Evolutionary conservation across 2,888 invertebrate genomes (phyloP), one percentile per base, ranked within the genome.

Genomic region (Aromia moschata): DNA sequence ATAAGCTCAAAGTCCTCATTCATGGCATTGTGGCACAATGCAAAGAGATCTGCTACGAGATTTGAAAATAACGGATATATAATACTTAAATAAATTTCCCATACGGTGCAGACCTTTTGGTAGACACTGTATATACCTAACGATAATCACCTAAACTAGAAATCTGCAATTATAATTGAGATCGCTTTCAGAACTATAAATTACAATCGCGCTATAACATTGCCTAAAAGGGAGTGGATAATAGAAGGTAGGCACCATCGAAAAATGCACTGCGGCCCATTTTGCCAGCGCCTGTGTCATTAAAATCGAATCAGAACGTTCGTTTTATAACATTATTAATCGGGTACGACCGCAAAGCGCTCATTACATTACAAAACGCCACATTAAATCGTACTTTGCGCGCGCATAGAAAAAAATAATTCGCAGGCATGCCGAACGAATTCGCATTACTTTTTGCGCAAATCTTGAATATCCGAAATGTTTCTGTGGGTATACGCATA

Each of bases 281-380:
- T 46, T 45, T 11, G 5, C n/a, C 31, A 10, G n/a, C 17, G 11
- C 31, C 45, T 33, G 1, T 46, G 31, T 46, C 33, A 46, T 46
- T 46, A 46, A 46, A 46, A 46, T 46, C 45, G 45, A 46, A 46
- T 46, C 33, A 46, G 17, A 45, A 36, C 18, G n/a, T 15, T 46
- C 17, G 5, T 33, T 36, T 36, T 47, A 37, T 47, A 20, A 9
- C 36, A 33, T 47, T 46, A 46, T 33, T 33, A 46, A 14, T 12
- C 18, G 17, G 46, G 17, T 33, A 36, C 2, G 18, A 37, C 17
- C 20, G 12, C 15, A 36, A 18, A 37, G 37, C 20, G 17, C 2
- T 47, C 36, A 37, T 37, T 47, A 37, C 12, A 7, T 37, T 43
- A 36, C 47, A 37, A 33, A 20, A 37, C 47, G 3, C 31, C 18